Base-by-base conservation (phyloP, 1,140 invertebrate genomes). In the Bicyclus anynana region DNA sequence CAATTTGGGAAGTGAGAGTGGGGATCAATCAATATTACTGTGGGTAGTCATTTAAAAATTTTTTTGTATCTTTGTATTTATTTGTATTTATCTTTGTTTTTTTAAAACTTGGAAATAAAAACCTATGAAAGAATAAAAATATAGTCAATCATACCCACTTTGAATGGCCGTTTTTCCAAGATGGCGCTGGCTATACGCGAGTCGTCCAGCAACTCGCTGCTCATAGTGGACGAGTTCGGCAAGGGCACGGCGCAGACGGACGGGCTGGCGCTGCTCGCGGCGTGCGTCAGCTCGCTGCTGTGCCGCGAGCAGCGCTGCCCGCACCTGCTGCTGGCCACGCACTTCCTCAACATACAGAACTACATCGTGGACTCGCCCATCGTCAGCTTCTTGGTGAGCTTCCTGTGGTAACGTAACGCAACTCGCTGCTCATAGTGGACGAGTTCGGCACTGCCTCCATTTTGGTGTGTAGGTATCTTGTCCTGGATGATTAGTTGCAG, bases 221-320 rank as follows among this genome's bases (percentile, higher is more conserved):
- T 98, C 0, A 90, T 98, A 23, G 90, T 98, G 42, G 97, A 98
- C 87, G 97, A 98, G 87, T 97, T 98, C 90, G 97, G 97, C 0
- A 95, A 95, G 89, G 95, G 96, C 59, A 98, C 97, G 9, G 90
- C 93, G 2, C 92, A 93, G 68, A 82, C 91, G 1, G 95, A 96
- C 87, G 95, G 95, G 0, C 72, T 94, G 27, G 89, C 93, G 5
- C 80, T 97, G 23, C 79, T 97, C 1, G 89, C 91, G 5, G 91
- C 93, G 2, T 90, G 91, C 29, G 65, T 97, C 1, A 90, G 90
- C 55, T 86, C 93, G 71, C 94, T 95, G 81, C 72, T 94, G 4
- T 78, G 89, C 14, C 82, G 90, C 50, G 88, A 71, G 1, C 38
- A 74, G 1, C 48, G 89, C 10, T 94, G 93, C 77, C 96, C 96